Evolutionary conservation across 1,140 invertebrate genomes (phyloP).

Genomic region (Neocloeon triangulifer): DNA sequence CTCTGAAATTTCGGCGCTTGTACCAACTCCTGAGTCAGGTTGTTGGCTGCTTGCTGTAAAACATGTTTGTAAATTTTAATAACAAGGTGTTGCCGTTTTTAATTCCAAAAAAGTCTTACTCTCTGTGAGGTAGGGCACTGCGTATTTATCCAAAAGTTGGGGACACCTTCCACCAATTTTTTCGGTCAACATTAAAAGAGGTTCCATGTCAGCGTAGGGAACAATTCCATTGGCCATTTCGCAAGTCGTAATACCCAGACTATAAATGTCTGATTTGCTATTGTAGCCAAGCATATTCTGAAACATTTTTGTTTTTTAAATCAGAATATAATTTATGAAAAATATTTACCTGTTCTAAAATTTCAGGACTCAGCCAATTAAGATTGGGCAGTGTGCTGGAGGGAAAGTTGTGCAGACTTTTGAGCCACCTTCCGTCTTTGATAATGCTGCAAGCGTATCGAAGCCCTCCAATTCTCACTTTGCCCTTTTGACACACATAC

Average conservation of each 20-base stretch:
- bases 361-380: conserved; percentile 75
- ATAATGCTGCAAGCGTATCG: conserved; percentile 49
- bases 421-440: conserved; percentile 39
- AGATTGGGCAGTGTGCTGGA: conserved; percentile 39
- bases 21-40: conserved; percentile 14
- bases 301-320: conserved; percentile 8
- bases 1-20: conserved; percentile 13
- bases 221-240: conserved; percentile 75
- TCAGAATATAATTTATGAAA: neutral
- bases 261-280: conserved; percentile 76
- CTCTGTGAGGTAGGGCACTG: too few relatives aligned
- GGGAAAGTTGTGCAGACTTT: conserved; percentile 48
- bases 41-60: too few relatives aligned
- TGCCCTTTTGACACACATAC: conserved; percentile 42
- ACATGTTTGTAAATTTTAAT: too few relatives aligned
- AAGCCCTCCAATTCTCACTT: conserved; percentile 48
- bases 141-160: conserved; percentile 52
- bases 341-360: conserved; percentile 51
- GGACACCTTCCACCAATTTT: conserved; percentile 62
- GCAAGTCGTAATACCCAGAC: conserved; percentile 65
- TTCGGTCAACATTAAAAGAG: conserved; percentile 72
- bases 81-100: too few relatives aligned
- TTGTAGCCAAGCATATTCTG: conserved; percentile 73
- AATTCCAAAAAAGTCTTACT: too few relatives aligned
- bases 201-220: conserved; percentile 58